Base-by-base conservation (phyloP, 2,113 vertebrate species). In the Urocitellus parryii region DNA sequence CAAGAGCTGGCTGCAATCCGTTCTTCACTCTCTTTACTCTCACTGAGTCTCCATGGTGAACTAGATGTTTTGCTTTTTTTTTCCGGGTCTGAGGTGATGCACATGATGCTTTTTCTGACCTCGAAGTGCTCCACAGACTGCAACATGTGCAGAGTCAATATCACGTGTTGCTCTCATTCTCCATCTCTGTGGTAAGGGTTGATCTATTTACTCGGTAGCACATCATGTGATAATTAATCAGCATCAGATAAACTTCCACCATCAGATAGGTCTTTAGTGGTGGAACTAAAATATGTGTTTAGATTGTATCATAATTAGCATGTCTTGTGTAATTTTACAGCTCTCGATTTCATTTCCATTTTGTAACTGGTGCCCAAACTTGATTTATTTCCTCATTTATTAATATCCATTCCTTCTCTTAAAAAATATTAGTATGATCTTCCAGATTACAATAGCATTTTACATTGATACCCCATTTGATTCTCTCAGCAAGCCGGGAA, bases 341-440 rank as follows among this genome's bases (percentile, higher is more conserved):
- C 68, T 93, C 53, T 91, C 42, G 8, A 20, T 68, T 65, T 77
- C 11, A 78, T 56, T 68, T 63, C 5, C 25, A 79, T 89, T 84
- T 91, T 91, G 32, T 61, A 65, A 76, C 0, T 53, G 34, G 25
- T 14, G 68, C 8, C 42, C 68, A 65, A 82, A 14, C 10, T 29
- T 63, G 1, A 58, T 24, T 86, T 82, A 10, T 18, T 27, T 45
- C 25, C 17, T 91, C 4, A 58, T 91, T 79, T 90, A 67, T 84
- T 84, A 56, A 65, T 91, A 29, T 73, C 0, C 4, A 58, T 58
- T 80, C 4, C 5, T 90, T 42, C 16, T 84, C 83, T 24, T 68
- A 48, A 82, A 39, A 89, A 51, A 83, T 93, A 67, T 84, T 77
- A 53, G 3, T 72, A 91, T 76, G 24, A 42, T 27, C 29, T 93